Conservation (phyloP, 2,797 vertebrate species). For the Onychomys leucogaster region DNA sequence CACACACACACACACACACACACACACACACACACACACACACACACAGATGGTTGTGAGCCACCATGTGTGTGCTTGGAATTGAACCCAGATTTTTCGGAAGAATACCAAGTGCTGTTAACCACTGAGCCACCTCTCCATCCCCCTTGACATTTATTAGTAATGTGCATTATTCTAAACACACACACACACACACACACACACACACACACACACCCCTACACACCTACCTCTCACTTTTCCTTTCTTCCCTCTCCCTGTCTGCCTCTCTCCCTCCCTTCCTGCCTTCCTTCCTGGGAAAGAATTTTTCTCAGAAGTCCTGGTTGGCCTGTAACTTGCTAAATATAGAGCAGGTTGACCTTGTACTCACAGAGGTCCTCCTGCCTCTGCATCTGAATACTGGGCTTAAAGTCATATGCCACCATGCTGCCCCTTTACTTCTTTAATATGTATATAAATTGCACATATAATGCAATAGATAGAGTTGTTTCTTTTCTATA, state of each 20-base stretch:
- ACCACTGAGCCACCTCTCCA: too few relatives aligned
- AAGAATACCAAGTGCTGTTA: too few relatives aligned
- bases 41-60: not conserved
- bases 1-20: too few relatives aligned
- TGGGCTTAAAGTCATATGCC: not conserved
- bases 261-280: not conserved
- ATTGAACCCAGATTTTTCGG: too few relatives aligned
- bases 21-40: too few relatives aligned
- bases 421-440: not conserved
- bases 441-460: constrained; percentile 6
- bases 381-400: not conserved
- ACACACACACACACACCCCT: not conserved
- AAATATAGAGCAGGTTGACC: not conserved
- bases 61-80: too few relatives aligned
- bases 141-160: too few relatives aligned
- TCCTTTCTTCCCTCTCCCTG: too few relatives aligned
- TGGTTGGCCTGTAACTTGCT: not conserved
- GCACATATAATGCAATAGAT: not conserved
- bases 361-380: not conserved
- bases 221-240: not conserved
- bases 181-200: too few relatives aligned
- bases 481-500: constrained; percentile 1
- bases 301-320: not conserved
- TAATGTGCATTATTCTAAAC: not conserved
- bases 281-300: not conserved